Evolutionary conservation across 2,113 vertebrate species (phyloP).

Genomic region (Urocolius indicus): DNA sequence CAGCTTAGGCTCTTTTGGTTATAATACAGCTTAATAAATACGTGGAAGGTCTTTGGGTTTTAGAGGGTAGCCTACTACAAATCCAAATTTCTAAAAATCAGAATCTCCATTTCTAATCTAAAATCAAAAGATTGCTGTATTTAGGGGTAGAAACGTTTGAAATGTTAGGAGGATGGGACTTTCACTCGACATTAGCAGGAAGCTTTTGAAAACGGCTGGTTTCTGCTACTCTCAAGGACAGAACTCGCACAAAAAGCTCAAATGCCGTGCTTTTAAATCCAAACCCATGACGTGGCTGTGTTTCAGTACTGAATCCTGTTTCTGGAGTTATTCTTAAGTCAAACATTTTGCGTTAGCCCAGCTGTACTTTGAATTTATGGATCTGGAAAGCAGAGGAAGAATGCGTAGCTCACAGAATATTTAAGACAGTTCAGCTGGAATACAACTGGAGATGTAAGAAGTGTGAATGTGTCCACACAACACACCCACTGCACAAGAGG

Average conservation of each 20-base stretch:
- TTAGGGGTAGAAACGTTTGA: background rate
- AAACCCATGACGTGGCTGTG: background rate
- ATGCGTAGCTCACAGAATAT: background rate
- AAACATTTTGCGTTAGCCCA: background rate
- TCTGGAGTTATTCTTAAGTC: background rate
- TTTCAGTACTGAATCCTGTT: background rate
- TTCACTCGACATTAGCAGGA: background rate
- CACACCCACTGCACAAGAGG: accelerated
- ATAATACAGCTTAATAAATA: background rate
- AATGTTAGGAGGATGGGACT: background rate
- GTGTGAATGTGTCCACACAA: background rate
- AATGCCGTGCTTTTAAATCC: background rate
- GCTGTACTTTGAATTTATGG: background rate
- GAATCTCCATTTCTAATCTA: background rate
- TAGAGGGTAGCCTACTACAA: background rate
- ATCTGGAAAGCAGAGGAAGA: background rate
- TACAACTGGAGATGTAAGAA: background rate
- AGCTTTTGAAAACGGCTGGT: background rate
- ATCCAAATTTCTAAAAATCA: background rate
- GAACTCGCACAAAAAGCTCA: background rate
- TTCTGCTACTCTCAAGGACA: background rate
- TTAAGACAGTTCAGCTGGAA: background rate
- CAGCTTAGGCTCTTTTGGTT: background rate
- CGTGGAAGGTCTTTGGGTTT: background rate
- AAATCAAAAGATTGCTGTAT: background rate